phyloP scores from a whole-genome alignment of 2,113 vertebrate species.

The Euleptes europaea region DNA sequence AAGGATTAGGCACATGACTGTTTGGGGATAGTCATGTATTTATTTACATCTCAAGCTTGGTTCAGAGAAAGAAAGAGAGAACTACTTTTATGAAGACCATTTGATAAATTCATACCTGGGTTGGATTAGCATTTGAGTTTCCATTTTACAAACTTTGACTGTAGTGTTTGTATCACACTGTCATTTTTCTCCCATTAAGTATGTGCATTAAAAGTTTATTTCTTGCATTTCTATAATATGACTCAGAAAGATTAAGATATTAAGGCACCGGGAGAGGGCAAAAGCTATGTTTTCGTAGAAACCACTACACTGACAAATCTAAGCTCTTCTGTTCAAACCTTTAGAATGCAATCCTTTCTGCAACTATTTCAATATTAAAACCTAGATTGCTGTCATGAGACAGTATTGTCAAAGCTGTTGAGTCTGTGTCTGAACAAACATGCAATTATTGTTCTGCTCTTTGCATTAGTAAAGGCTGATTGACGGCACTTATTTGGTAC shows the following conservation, averaged over 20 bases:
- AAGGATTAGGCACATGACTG: background rate
- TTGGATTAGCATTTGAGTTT: background rate
- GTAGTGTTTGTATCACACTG: background rate
- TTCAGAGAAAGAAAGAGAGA: too few species aligned
- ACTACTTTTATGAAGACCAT: background rate
- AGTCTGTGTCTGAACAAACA: background rate
- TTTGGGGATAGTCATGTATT: background rate
- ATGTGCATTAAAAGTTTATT: background rate
- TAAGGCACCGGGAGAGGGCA: background rate
- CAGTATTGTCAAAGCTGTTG: background rate
- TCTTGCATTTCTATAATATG: background rate
- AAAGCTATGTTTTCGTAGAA: background rate
- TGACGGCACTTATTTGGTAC: background rate
- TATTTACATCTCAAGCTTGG: background rate
- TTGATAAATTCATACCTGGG: background rate
- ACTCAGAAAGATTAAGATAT: background rate
- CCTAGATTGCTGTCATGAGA: background rate
- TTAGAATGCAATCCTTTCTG: background rate
- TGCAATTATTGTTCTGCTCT: background rate
- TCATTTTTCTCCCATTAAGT: background rate
- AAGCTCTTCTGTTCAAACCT: background rate
- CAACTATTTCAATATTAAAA: background rate
- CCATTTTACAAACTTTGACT: background rate
- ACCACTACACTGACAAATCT: background rate
- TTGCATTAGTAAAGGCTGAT: background rate